Evolutionary conservation across 2,113 vertebrate genomes (phyloP).

Genomic region (Podarcis muralis): DNA sequence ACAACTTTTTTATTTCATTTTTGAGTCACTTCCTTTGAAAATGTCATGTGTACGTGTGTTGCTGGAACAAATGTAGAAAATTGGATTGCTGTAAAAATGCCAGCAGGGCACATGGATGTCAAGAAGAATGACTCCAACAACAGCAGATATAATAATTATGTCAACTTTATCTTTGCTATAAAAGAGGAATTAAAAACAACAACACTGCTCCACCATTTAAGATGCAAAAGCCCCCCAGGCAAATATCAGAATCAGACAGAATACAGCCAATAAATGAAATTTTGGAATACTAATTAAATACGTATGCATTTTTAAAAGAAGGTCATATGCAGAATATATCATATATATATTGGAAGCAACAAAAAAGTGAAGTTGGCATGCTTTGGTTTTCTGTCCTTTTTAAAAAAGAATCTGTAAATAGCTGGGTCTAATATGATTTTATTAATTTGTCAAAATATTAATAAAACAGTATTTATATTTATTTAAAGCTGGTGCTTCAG

Average conservation of each 20-base stretch:
- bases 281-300: not conserved
- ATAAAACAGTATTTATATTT: not conserved
- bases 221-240: constrained; percentile 23
- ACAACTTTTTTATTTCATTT: constrained; percentile 11
- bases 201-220: constrained; percentile 22
- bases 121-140: constrained; percentile 39
- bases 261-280: constrained; percentile 31
- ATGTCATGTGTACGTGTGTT: not conserved
- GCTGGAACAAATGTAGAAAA: constrained; percentile 48
- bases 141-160: constrained; percentile 56
- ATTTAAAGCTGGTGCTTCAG: not conserved
- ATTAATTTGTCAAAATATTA: too few species aligned
- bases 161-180: constrained; percentile 45
- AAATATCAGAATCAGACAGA: constrained; percentile 46
- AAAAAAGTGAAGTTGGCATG: not conserved
- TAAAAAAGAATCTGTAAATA: too few species aligned
- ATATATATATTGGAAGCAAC: not conserved
- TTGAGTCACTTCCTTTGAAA: constrained; percentile 39
- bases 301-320: not conserved
- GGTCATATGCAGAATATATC: not conserved
- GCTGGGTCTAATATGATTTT: too few species aligned
- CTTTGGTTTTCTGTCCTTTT: not conserved
- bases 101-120: not conserved
- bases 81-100: constrained; percentile 34
- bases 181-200: not conserved